These are phyloP conservation scores for Onychostruthus taczanowskii DNA, from an alignment of 2,113 vertebrate genomes.

Conservation along the genomic window DNA sequence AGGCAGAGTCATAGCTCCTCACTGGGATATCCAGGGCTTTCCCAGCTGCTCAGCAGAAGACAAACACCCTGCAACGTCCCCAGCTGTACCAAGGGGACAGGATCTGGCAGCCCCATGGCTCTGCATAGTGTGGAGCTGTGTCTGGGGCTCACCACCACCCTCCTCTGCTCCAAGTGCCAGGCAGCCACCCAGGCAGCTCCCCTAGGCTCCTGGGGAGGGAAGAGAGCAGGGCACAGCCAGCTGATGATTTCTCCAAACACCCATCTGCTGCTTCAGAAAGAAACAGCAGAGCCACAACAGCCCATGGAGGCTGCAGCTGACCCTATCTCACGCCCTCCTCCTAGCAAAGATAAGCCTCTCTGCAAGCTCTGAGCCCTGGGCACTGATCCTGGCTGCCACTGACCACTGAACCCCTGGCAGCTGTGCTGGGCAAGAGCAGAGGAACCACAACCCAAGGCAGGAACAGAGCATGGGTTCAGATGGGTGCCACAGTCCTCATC, in stretches of 20 bases:
- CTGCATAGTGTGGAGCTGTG: accelerated
- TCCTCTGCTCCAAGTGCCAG: not conserved
- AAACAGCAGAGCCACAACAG: not conserved
- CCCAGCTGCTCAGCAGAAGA: not conserved
- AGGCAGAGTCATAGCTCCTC: not conserved
- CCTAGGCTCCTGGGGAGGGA: accelerated
- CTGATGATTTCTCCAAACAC: not conserved
- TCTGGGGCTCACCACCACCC: not conserved
- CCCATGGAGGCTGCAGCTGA: not conserved
- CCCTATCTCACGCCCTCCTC: not conserved
- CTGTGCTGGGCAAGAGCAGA: not conserved
- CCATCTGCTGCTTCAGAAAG: not conserved
- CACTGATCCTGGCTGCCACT: not conserved
- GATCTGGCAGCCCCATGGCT: not conserved
- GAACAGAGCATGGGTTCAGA: not conserved
- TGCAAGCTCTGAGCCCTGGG: not conserved
- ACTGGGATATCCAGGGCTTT: not conserved
- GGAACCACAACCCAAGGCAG: not conserved
- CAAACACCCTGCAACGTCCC: not conserved
- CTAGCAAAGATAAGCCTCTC: not conserved
- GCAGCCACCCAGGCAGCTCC: not conserved
- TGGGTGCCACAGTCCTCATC: not conserved
- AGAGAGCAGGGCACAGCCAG: not conserved
- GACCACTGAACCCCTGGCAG: not conserved
- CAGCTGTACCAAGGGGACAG: not conserved